Conservation (phyloP, 2,797 vertebrate species). For the Gymnothorax reevesii region DNA sequence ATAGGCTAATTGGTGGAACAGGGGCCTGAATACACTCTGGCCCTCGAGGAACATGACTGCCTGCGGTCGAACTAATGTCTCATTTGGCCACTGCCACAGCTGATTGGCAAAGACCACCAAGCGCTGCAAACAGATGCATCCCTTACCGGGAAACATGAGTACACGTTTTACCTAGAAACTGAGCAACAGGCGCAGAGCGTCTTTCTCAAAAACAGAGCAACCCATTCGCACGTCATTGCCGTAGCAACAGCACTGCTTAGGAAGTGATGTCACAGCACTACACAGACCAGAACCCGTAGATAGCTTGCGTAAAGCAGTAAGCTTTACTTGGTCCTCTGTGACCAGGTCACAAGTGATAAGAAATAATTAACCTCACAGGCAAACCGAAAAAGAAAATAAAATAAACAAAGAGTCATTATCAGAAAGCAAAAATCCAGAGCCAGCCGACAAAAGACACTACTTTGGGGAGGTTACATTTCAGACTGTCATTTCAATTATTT, state of each 20-base stretch:
- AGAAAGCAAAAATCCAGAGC: background rate
- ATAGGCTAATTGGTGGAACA: background rate
- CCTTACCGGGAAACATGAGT: background rate
- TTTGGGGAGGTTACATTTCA: background rate
- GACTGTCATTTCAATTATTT: background rate
- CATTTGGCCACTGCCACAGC: background rate
- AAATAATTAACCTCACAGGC: background rate
- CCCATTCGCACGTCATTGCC: background rate
- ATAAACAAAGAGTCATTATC: background rate
- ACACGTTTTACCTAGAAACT: background rate
- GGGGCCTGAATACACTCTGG: background rate
- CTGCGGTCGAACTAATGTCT: background rate
- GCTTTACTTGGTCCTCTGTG: slow-evolving; percentile 19
- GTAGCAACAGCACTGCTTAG: background rate
- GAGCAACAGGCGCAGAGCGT: background rate
- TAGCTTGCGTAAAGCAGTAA: slow-evolving; percentile 6
- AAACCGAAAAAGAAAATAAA: slow-evolving; percentile 9
- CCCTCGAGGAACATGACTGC: background rate
- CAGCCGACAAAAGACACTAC: background rate
- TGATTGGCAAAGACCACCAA: background rate
- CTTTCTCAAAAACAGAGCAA: background rate
- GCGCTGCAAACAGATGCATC: background rate
- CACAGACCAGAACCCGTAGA: background rate
- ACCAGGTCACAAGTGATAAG: slow-evolving; percentile 6
- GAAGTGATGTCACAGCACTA: background rate